These are phyloP conservation scores for Conus canariensis DNA, from an alignment of 2,888 invertebrate species.

Conservation along the genomic window DNA sequence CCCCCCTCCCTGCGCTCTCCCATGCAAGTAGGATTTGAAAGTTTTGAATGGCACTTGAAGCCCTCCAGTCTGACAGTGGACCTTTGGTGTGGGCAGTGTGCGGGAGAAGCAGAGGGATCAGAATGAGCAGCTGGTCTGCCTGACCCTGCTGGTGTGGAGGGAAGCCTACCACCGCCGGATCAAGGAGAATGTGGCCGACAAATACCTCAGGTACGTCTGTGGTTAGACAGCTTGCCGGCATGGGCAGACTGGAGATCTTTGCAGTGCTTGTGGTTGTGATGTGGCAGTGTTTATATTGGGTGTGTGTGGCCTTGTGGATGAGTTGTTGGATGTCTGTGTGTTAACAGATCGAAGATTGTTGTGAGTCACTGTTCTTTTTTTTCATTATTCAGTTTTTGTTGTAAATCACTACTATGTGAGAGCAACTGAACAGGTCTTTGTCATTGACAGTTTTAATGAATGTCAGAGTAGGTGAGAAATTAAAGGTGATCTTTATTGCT, in stretches of 20 bases:
- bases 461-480: too few relatives aligned
- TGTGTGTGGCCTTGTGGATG: neutral
- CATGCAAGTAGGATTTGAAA: too few relatives aligned
- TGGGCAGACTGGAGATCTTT: neutral
- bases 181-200: slow-evolving; percentile 66
- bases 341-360: neutral
- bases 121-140: slow-evolving; percentile 56
- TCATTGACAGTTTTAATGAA: too few relatives aligned
- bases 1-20: too few relatives aligned
- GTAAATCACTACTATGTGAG: too few relatives aligned
- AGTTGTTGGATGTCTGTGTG: neutral
- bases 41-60: too few relatives aligned
- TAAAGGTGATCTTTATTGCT: too few relatives aligned
- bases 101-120: slow-evolving; percentile 58
- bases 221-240: neutral
- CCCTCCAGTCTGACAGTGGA: too few relatives aligned
- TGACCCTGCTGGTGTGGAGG: slow-evolving; percentile 59
- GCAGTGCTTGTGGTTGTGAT: neutral
- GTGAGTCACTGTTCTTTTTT: neutral
- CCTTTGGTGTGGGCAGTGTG: slow-evolving; percentile 53
- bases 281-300: neutral
- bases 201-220: slow-evolving; percentile 60
- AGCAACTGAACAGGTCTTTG: too few relatives aligned
- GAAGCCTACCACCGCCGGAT: slow-evolving; percentile 54
- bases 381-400: too few relatives aligned